Conservation (phyloP, 2,888 invertebrate genomes). For the Lithosia quadra region DNA sequence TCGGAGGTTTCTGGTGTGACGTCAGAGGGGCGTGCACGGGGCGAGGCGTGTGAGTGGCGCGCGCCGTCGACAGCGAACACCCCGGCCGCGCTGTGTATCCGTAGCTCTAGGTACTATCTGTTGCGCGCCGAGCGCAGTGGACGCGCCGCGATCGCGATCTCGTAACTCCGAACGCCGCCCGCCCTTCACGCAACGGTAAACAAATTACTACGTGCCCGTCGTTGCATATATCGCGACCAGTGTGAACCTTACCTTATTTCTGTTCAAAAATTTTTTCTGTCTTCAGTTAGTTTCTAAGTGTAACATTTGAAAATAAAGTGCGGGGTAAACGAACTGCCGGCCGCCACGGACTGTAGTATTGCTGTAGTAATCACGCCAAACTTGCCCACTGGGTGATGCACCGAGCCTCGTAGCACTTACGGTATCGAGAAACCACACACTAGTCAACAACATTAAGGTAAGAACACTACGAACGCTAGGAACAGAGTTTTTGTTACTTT, state of each 20-base stretch:
- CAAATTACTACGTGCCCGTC: constrained; percentile 68
- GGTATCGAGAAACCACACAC: constrained; percentile 26
- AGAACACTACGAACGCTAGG: constrained; percentile 11
- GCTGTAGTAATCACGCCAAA: constrained; percentile 69
- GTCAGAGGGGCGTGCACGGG: constrained; percentile 69
- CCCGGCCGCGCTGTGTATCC: constrained; percentile 53
- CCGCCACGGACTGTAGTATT: constrained; percentile 78
- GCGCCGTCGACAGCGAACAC: constrained; percentile 55
- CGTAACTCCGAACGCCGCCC: constrained; percentile 57
- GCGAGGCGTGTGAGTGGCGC: constrained; percentile 64
- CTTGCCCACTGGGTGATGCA: constrained; percentile 68
- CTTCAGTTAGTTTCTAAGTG: constrained; percentile 63
- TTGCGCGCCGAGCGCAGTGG: constrained; percentile 81
- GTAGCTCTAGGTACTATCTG: constrained; percentile 73
- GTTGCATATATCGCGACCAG: constrained; percentile 50
- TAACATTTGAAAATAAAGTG: constrained; percentile 53
- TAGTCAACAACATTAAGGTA: constrained; percentile 42
- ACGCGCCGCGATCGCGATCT: constrained; percentile 64
- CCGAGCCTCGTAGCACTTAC: constrained; percentile 53
- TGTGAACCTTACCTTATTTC: constrained; percentile 44
- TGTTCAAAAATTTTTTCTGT: constrained; percentile 48
- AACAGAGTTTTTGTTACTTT: background rate
- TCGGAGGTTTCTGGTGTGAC: constrained; percentile 79
- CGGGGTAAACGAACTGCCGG: constrained; percentile 73
- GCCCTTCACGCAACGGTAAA: constrained; percentile 72